Conservation (phyloP, 2,888 invertebrate genomes). For the Oasisia sp. region DNA sequence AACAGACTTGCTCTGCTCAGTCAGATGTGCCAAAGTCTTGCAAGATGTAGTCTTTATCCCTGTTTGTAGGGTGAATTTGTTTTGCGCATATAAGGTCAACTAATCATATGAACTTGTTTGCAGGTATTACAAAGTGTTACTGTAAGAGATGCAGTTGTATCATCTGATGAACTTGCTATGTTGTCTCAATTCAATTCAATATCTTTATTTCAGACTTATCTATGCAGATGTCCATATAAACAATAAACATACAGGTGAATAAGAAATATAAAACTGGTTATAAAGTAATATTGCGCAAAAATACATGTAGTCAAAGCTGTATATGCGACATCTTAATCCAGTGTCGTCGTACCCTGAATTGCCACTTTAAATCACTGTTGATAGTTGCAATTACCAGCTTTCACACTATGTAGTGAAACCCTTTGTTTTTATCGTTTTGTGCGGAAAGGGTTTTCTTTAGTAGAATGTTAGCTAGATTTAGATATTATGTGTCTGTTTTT, state of each 20-base stretch:
- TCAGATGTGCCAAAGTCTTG: neutral
- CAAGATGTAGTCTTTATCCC: neutral
- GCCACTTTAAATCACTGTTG: too few relatives aligned
- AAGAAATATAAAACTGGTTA: too few relatives aligned
- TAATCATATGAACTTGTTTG: neutral
- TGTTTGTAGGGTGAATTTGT: neutral
- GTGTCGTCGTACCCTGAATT: too few relatives aligned
- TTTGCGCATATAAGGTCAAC: neutral
- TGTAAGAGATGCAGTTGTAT: neutral
- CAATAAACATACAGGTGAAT: too few relatives aligned
- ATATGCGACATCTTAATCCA: too few relatives aligned
- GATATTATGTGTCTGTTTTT: neutral
- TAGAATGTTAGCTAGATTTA: neutral
- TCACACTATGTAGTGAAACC: neutral
- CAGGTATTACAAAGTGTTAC: neutral
- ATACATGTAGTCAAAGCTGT: too few relatives aligned
- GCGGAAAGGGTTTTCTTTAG: neutral
- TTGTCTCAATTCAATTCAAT: too few relatives aligned
- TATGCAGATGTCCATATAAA: too few relatives aligned
- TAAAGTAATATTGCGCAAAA: too few relatives aligned
- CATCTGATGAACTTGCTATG: neutral
- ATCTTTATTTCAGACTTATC: too few relatives aligned
- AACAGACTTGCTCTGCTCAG: neutral
- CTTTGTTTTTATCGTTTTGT: neutral
- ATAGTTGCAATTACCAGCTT: neutral